Evolutionary conservation across 2,797 vertebrate genomes (phyloP), one percentile per base, ranked within the genome.

Genomic region (Rousettus madagascariensis): DNA sequence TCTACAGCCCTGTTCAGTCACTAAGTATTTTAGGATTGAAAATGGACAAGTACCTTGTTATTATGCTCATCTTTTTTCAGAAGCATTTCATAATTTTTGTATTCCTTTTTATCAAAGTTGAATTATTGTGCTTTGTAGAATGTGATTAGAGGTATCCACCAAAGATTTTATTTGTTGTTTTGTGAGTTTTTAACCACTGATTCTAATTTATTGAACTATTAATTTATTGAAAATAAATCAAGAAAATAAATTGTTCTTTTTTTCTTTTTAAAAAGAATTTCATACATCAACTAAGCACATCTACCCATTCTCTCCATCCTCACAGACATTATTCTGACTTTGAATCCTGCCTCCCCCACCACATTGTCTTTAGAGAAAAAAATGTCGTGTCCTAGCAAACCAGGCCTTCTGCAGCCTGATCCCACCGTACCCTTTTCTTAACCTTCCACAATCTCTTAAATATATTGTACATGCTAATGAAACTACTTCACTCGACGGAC

Each of bases 141-240:
- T 95, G 65, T 97, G 82, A 93, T 92, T 98, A 98, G 97, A 84
- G 97, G 51, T 97, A 88, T 92, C 95, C 96, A 97, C 98, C 98
- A 99, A 99, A 99, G 98, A 98, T 75, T 97, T 97, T 95, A 51
- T 51, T 59, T 51, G 55, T 59, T 57, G 43, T 97, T 97, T 97
- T 95, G 94, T 95, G 92, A 98, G 96, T 97, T 97, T 90, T 96
- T 86, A 91, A 59, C 41, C 57, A 57, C 59, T 28, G 20, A 71
- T 91, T 77, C 19, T 89, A 71, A 85, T 89, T 92, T 86, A 98
- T 98, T 97, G 98, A 97, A 98, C 94, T 87, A 55, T 95, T 98
- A 98, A 98, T 97, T 98, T 98, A 98, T 98, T 98, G 13, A 43
- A 97, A 98, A 98, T 98, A 98, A 98, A 98, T 98, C 97, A 96